Conservation (phyloP, 2,113 vertebrate genomes). For the Hemichromis elongatus region DNA sequence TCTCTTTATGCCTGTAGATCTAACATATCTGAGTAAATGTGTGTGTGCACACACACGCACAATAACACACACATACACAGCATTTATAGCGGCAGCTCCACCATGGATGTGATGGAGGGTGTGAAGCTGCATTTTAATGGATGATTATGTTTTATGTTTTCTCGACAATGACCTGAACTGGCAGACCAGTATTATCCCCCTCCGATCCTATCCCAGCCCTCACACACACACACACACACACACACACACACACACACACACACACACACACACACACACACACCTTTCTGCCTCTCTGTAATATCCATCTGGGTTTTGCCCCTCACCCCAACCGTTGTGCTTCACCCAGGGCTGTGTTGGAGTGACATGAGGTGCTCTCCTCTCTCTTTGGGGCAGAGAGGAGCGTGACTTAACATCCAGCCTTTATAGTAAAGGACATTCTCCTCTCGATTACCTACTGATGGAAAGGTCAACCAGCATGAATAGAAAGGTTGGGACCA, state of each 20-base stretch:
- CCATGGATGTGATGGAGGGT: conserved; percentile 63
- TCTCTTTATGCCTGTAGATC: conserved; percentile 5
- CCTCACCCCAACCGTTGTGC: conserved; percentile 4
- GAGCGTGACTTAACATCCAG: conserved; percentile 66
- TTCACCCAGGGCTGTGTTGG: conserved; percentile 5
- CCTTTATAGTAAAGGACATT: conserved; percentile 63
- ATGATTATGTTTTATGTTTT: conserved; percentile 73
- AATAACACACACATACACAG: neutral
- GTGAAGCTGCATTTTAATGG: conserved; percentile 77
- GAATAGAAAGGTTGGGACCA: conserved; percentile 54
- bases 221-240: neutral
- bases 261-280: neutral
- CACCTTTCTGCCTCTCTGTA: conserved; percentile 10
- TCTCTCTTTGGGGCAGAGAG: conserved; percentile 31
- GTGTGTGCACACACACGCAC: neutral
- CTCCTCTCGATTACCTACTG: conserved; percentile 65
- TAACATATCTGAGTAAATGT: conserved; percentile 30
- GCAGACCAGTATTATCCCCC: conserved; percentile 55
- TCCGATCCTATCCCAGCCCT: conserved; percentile 5
- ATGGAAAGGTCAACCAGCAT: conserved; percentile 63
- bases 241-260: neutral
- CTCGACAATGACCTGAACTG: conserved; percentile 59
- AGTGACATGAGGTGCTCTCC: conserved; percentile 48
- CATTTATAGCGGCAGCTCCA: conserved; percentile 57
- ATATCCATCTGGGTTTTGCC: conserved; percentile 42